These are phyloP conservation scores for Camelus bactrianus DNA, from an alignment of 2,113 vertebrate species.

Conservation along the genomic window DNA sequence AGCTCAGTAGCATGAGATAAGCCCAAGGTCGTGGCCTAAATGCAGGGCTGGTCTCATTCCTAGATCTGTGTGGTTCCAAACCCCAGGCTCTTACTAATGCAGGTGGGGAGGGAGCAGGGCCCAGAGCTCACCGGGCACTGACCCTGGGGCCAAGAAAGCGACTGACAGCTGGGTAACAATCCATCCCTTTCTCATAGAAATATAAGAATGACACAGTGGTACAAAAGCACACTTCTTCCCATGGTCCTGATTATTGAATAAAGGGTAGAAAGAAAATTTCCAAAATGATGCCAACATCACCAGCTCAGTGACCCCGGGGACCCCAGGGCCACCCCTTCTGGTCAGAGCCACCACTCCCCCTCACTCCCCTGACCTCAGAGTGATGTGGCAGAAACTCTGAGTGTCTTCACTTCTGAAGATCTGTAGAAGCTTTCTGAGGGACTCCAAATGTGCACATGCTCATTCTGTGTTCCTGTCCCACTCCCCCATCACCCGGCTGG, in stretches of 20 bases:
- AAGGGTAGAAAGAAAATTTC: background rate
- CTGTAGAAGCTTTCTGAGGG: background rate
- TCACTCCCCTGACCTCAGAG: background rate
- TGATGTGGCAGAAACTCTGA: background rate
- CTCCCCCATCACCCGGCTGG: rapidly evolving
- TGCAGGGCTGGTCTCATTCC: background rate
- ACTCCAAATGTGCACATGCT: background rate
- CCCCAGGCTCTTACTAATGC: background rate
- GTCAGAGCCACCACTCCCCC: rapidly evolving
- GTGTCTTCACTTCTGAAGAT: background rate
- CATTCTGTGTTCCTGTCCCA: rapidly evolving
- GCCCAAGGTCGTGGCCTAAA: background rate
- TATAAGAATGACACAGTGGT: background rate
- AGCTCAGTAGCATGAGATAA: background rate
- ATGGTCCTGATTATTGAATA: background rate
- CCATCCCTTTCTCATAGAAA: background rate
- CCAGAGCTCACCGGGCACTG: background rate
- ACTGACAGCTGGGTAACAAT: background rate
- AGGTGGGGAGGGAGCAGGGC: background rate
- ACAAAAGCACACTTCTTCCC: background rate
- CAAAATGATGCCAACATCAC: background rate
- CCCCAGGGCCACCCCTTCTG: background rate
- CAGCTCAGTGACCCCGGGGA: background rate
- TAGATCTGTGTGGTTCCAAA: background rate
- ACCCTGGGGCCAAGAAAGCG: background rate